phyloP scores from a whole-genome alignment of 2,797 vertebrate species.

The Gobionotothen gibberifrons region DNA sequence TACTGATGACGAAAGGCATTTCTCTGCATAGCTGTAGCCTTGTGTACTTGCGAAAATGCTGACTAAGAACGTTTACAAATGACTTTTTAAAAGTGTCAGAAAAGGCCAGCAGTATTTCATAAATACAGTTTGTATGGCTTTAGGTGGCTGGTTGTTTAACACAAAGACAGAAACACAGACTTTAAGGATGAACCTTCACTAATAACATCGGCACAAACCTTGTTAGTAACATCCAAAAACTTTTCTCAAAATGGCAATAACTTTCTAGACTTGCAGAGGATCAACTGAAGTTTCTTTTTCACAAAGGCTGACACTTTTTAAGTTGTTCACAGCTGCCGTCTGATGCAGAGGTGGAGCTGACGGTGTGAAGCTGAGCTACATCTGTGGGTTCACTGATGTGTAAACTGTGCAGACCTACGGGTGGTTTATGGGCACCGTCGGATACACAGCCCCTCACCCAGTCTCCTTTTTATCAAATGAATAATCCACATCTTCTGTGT shows the following conservation, averaged over 20 bases:
- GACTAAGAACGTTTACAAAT: slow-evolving; percentile 62
- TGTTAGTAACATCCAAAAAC: slow-evolving; percentile 1
- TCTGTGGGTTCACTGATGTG: slow-evolving; percentile 26
- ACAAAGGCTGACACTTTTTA: slow-evolving; percentile 16
- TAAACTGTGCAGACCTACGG: slow-evolving; percentile 12
- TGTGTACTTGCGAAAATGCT: slow-evolving; percentile 51
- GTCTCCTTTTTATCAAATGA: slow-evolving; percentile 23
- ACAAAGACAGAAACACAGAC: not conserved
- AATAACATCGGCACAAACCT: not conserved
- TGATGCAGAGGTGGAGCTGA: slow-evolving; percentile 37
- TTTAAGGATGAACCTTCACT: not conserved
- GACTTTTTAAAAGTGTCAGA: slow-evolving; percentile 53
- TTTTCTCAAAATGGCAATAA: not conserved
- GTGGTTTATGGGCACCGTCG: slow-evolving; percentile 34
- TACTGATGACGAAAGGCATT: slow-evolving; percentile 65
- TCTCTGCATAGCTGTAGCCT: slow-evolving; percentile 62
- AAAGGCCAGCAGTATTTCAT: slow-evolving; percentile 44
- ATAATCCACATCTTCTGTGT: slow-evolving; percentile 32
- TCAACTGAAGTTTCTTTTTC: not conserved
- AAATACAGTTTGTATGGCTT: slow-evolving; percentile 26
- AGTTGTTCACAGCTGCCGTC: slow-evolving; percentile 19
- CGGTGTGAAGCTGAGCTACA: slow-evolving; percentile 36
- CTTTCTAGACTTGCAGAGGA: not conserved
- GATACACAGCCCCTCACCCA: slow-evolving; percentile 6
- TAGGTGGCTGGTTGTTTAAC: slow-evolving; percentile 34